Base-by-base conservation (phyloP, 2,113 vertebrate genomes). In the Arothron firmamentum region DNA sequence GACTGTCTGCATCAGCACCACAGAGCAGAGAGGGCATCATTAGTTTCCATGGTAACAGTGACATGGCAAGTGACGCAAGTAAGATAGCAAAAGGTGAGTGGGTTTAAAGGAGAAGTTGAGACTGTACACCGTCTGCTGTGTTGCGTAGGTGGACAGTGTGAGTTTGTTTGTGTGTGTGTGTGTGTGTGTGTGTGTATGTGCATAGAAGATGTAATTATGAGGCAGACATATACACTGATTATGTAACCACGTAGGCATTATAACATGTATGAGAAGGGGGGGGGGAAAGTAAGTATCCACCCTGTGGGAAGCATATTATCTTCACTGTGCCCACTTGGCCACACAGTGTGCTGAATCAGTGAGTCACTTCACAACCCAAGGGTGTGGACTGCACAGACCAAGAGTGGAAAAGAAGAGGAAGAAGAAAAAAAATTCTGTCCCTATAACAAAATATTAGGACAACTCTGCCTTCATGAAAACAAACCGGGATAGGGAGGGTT, bases 1-100 rank as follows among this genome's bases (percentile, higher is more conserved):
- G 70, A 75, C 84, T 18, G 82, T 70, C 87, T 85, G 84, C 88
- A 89, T 88, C 89, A 90, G 85, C 80, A 88, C 81, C 81, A 74
- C 34, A 45, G 68, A 78, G 80, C 54, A 70, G 75, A 75, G 72
- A 75, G 88, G 82, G 88, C 88, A 88, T 90, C 87, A 67, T 85
- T 74, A 69, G 88, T 90, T 87, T 72, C 90, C 82, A 86, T 90
- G 85, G 90, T 74, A 91, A 91, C 87, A 81, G 75, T 90, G 88
- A 90, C 87, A 87, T 83, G 74, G 61, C 31, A 3, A 61, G 62
- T 28, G 16, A 13, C 17, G 47, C 17, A 8, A 31, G 49, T 4
- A 21, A 57, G 65, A 56, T 25, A 56, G 60, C 81, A 70, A 78
- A 80, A 85, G 82, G 85, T 80, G 78, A 80, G 73, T 79, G 77